Evolutionary conservation across 2,888 invertebrate genomes (phyloP).

Genomic region (Luperina nickerlii): DNA sequence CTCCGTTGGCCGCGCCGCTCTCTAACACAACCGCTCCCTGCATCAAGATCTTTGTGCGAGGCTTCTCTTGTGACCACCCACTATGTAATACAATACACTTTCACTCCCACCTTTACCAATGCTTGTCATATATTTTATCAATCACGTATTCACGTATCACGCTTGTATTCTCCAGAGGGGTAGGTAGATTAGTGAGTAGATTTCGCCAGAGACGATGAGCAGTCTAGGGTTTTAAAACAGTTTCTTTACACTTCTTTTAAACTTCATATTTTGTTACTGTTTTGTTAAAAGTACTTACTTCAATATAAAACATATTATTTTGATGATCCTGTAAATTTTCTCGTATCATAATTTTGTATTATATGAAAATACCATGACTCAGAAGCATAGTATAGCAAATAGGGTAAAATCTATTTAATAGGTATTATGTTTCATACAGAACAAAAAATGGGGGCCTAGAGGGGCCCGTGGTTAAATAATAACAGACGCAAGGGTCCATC

Average conservation of each 20-base stretch:
- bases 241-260: background rate
- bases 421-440: background rate
- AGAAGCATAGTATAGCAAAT: background rate
- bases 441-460: too few relatives aligned
- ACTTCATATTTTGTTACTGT: background rate
- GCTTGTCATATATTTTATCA: slow-evolving; percentile 15
- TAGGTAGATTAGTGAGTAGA: background rate
- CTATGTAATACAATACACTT: slow-evolving; percentile 53
- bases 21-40: slow-evolving; percentile 41
- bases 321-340: background rate
- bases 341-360: background rate
- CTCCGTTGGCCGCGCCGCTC: slow-evolving; percentile 66
- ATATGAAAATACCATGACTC: background rate
- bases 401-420: background rate
- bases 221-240: background rate
- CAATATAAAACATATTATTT: background rate
- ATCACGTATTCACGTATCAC: background rate
- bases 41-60: slow-evolving; percentile 67
- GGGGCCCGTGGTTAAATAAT: too few relatives aligned
- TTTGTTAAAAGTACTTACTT: background rate
- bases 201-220: background rate
- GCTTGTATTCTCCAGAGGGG: background rate
- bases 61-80: slow-evolving; percentile 47
- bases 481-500: too few relatives aligned
- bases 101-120: slow-evolving; percentile 14